Percentiles rank a stretch among this genome's conserved stretches.
These are phyloP conservation scores for Carterocephalus palaemon DNA, from an alignment of 2,888 invertebrate species.

Conservation along the genomic window DNA sequence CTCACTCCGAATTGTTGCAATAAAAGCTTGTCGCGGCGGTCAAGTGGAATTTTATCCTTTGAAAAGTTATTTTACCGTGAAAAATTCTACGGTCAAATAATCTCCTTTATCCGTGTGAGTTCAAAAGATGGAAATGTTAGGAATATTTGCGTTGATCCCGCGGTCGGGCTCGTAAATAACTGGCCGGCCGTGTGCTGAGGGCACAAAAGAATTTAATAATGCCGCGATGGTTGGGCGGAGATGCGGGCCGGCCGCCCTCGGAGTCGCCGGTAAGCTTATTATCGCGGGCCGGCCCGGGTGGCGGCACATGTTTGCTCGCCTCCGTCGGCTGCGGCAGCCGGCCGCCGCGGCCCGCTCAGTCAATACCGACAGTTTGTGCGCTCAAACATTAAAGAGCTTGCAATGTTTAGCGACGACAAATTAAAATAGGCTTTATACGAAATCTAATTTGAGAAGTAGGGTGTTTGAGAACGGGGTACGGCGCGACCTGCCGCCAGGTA, in stretches of 20 bases:
- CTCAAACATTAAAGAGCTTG: conserved; percentile 73
- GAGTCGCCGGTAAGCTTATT: conserved; percentile 65
- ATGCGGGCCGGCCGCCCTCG: conserved; percentile 47
- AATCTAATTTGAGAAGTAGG: conserved; percentile 76
- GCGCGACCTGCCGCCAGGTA: conserved; percentile 52
- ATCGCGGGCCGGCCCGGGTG: conserved; percentile 47
- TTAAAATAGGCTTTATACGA: conserved; percentile 77
- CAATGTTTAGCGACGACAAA: conserved; percentile 74
- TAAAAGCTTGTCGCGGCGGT: conserved; percentile 3
- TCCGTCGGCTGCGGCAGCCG: too few species aligned
- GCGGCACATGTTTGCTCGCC: conserved; percentile 67
- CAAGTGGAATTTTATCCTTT: conserved; percentile 9
- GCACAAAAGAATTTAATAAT: conserved; percentile 77
- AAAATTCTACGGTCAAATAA: conserved; percentile 14
- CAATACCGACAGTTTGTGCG: conserved; percentile 59
- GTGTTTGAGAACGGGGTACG: conserved; percentile 56
- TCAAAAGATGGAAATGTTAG: conserved; percentile 36
- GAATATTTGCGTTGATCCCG: conserved; percentile 46
- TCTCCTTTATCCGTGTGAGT: conserved; percentile 16
- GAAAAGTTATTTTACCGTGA: conserved; percentile 11
- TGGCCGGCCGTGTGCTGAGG: conserved; percentile 55
- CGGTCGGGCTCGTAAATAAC: conserved; percentile 61
- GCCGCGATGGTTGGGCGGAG: conserved; percentile 53
- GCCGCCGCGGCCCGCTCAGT: conserved; percentile 49
- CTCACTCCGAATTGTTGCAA: not conserved